These are phyloP conservation scores for Ceyx erithaca DNA, from an alignment of 2,797 vertebrate species.

Conservation along the genomic window DNA sequence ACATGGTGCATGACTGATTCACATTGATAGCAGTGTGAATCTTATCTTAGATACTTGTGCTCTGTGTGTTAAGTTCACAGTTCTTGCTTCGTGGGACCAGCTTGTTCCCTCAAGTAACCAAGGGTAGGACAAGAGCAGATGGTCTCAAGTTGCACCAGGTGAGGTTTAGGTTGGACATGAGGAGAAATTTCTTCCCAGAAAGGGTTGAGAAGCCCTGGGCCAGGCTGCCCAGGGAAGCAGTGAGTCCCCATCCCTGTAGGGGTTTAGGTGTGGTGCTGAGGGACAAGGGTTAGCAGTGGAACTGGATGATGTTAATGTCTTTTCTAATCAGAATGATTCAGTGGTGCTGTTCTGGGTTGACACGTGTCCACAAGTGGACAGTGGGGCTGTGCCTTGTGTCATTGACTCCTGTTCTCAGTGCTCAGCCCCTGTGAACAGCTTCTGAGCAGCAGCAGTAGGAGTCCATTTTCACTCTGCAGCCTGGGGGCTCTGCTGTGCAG, in stretches of 20 bases:
- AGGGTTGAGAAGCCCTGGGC: background rate
- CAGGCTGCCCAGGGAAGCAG: too few relatives aligned
- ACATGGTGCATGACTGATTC: background rate
- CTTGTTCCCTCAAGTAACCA: background rate
- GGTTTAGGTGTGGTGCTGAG: too few relatives aligned
- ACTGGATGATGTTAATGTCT: background rate
- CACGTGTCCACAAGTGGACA: background rate
- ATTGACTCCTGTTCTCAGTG: conserved; percentile 10
- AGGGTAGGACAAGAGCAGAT: background rate
- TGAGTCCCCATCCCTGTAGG: too few relatives aligned
- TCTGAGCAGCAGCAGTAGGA: conserved; percentile 16
- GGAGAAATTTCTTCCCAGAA: background rate
- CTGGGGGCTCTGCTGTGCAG: background rate
- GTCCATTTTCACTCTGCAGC: background rate
- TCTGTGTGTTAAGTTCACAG: background rate
- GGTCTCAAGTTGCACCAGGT: background rate
- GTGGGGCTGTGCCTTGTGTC: conserved; percentile 2
- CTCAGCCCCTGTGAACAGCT: background rate
- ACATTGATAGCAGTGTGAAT: background rate
- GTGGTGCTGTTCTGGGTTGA: background rate
- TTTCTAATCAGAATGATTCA: background rate
- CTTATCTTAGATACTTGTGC: background rate
- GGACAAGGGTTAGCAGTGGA: too few relatives aligned
- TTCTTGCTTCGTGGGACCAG: background rate
- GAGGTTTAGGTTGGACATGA: background rate